These are phyloP conservation scores for Cephalopterus ornatus DNA, from an alignment of 2,113 vertebrate species.

Conservation along the genomic window DNA sequence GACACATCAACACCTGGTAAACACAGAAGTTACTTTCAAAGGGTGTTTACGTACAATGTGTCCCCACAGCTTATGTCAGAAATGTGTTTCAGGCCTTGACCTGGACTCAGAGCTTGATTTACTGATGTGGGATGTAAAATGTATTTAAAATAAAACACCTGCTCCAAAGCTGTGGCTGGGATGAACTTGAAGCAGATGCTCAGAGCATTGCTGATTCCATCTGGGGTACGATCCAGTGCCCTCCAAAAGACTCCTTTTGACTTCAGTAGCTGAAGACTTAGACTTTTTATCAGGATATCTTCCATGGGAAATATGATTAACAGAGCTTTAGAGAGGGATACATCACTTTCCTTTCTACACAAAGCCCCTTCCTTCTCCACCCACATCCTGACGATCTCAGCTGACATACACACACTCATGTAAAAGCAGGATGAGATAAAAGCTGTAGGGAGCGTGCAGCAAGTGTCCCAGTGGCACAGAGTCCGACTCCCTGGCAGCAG, in stretches of 20 bases:
- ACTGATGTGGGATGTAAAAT: neutral
- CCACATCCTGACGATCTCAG: neutral
- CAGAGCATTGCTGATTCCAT: neutral
- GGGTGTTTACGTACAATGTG: rapidly evolving
- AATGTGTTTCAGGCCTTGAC: neutral
- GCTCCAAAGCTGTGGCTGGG: neutral
- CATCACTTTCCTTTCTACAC: neutral
- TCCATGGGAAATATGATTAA: neutral
- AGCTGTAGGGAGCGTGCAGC: neutral
- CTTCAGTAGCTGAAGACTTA: neutral
- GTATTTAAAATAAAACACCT: neutral
- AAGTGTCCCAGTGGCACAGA: neutral
- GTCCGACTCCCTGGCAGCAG: neutral
- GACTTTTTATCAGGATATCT: neutral
- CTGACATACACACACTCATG: neutral
- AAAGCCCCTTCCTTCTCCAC: neutral
- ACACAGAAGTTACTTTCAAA: neutral
- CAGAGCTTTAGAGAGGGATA: neutral
- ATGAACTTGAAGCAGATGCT: neutral
- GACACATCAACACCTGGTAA: neutral
- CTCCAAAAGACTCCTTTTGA: neutral
- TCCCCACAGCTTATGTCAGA: neutral
- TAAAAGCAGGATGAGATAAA: conserved; percentile 14
- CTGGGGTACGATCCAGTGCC: neutral
- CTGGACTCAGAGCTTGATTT: neutral